These are phyloP conservation scores for Rhea americana DNA, from an alignment of 2,113 vertebrate species.

Conservation along the genomic window DNA sequence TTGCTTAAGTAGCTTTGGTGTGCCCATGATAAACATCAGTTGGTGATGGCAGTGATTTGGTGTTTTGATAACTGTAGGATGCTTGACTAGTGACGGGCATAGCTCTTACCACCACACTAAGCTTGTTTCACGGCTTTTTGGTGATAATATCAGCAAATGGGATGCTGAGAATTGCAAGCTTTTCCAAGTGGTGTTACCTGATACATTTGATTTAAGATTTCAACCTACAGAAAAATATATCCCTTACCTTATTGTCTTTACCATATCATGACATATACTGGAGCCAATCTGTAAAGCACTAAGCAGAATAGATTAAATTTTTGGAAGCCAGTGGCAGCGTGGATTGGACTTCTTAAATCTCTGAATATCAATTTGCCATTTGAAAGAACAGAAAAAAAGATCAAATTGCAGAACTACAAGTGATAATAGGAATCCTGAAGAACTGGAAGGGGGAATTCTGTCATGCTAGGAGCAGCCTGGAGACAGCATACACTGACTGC, in stretches of 20 bases:
- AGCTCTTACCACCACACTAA: neutral
- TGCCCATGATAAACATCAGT: neutral
- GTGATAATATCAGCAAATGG: neutral
- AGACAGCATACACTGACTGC: neutral
- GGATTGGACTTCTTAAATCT: neutral
- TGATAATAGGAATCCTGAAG: neutral
- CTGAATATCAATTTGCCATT: neutral
- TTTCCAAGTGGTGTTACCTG: neutral
- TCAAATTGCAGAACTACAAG: neutral
- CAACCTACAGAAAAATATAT: neutral
- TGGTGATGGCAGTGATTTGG: neutral
- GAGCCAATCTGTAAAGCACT: neutral
- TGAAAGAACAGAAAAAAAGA: neutral
- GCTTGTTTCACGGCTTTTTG: slow-evolving; percentile 3
- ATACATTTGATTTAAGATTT: neutral
- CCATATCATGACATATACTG: neutral
- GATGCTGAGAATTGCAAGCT: neutral
- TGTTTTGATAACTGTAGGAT: neutral
- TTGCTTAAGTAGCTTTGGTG: neutral
- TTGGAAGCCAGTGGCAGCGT: neutral
- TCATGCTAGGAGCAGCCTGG: neutral
- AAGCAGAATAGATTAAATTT: neutral
- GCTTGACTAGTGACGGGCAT: neutral
- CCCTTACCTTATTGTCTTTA: neutral
- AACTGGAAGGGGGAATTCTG: neutral